Conservation (phyloP, 2,888 invertebrate species). For the Agonopterix arenella region DNA sequence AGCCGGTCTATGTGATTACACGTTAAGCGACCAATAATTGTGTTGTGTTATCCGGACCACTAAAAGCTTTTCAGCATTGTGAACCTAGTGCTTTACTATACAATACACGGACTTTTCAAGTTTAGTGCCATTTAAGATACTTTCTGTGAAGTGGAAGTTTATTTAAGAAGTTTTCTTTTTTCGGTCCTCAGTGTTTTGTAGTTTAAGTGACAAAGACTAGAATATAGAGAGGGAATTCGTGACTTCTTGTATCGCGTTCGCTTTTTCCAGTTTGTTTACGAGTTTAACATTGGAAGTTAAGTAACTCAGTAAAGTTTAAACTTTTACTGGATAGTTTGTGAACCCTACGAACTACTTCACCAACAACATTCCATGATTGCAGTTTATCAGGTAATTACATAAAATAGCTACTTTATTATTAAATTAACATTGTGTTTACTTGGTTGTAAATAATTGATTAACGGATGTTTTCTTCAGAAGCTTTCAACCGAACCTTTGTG, state of each 20-base stretch:
- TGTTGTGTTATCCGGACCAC: conserved; percentile 48
- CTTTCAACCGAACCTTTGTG: background rate
- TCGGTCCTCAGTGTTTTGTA: conserved; percentile 28
- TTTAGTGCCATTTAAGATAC: conserved; percentile 26
- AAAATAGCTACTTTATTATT: background rate
- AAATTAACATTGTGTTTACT: background rate
- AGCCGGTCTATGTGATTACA: conserved; percentile 45
- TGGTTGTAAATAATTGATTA: background rate
- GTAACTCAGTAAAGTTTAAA: conserved; percentile 35
- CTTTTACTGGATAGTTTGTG: conserved; percentile 21
- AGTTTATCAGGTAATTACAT: conserved; percentile 29
- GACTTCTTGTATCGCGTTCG: conserved; percentile 36
- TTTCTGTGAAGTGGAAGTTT: conserved; percentile 58
- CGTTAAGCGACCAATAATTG: conserved; percentile 51
- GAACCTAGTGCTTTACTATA: conserved; percentile 22
- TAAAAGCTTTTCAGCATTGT: conserved; percentile 29
- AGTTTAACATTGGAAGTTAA: conserved; percentile 27
- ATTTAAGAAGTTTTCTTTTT: conserved; percentile 35
- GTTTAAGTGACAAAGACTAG: conserved; percentile 33
- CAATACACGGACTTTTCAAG: conserved; percentile 17
- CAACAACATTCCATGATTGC: conserved; percentile 27
- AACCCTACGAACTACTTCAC: background rate
- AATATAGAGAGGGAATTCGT: conserved; percentile 23
- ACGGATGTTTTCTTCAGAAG: background rate
- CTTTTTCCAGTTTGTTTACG: conserved; percentile 32